Percentiles rank a stretch among this genome's conserved stretches.
phyloP scores from a whole-genome alignment of 2,888 invertebrate genomes.

The Heliconius cydno region DNA sequence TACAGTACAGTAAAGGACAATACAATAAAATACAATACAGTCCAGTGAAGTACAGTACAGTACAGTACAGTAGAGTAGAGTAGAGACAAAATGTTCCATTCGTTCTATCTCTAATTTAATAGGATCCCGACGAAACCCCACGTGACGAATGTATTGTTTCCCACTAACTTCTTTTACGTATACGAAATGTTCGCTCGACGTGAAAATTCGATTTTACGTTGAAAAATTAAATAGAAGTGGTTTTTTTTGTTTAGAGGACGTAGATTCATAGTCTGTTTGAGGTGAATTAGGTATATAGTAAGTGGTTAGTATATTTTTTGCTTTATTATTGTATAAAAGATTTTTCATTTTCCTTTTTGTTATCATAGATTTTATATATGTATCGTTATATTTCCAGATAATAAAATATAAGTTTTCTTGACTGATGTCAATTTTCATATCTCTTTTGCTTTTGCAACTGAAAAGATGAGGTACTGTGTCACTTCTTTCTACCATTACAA shows the following conservation, averaged over 20 bases:
- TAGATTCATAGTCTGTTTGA: not conserved
- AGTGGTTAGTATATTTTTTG: not conserved
- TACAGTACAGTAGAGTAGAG: constrained; percentile 42
- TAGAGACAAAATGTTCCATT: constrained; percentile 50
- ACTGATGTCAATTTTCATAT: too few relatives aligned
- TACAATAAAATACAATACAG: constrained; percentile 42
- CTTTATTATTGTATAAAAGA: too few relatives aligned
- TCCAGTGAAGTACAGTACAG: constrained; percentile 48
- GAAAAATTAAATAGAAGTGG: constrained; percentile 42
- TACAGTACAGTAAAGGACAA: constrained; percentile 44
- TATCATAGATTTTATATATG: too few relatives aligned
- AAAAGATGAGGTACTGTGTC: not conserved
- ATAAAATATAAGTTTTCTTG: not conserved
- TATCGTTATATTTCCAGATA: not conserved
- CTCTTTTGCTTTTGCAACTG: too few relatives aligned
- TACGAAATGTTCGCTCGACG: constrained; percentile 48
- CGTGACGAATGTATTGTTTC: constrained; percentile 61
- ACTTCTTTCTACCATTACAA: not conserved
- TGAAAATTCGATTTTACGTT: constrained; percentile 50
- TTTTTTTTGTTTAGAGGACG: constrained; percentile 5
- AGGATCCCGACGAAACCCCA: constrained; percentile 56
- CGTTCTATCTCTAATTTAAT: constrained; percentile 58
- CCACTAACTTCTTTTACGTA: constrained; percentile 51
- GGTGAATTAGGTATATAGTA: not conserved
- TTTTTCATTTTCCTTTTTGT: too few relatives aligned